Conservation (phyloP, 2,888 invertebrate genomes). For the Nemapogon koenigi region DNA sequence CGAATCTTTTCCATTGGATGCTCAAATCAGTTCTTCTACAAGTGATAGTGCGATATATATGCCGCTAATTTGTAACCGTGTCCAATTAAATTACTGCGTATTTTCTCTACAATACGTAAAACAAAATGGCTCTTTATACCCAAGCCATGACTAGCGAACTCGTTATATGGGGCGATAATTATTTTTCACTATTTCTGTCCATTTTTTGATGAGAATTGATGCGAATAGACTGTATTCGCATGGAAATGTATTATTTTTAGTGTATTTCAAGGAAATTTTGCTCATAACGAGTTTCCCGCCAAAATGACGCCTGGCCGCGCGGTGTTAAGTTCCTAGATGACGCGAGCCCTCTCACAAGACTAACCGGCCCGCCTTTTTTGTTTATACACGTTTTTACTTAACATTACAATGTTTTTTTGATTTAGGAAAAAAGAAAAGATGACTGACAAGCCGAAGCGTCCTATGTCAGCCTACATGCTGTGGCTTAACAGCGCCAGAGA, state of each 20-base stretch:
- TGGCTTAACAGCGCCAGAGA: slow-evolving; percentile 93
- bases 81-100: slow-evolving; percentile 56
- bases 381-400: too few species aligned
- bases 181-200: slow-evolving; percentile 20
- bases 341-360: too few species aligned
- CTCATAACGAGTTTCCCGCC: slow-evolving; percentile 55
- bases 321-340: slow-evolving; percentile 19
- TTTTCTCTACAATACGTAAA: slow-evolving; percentile 60
- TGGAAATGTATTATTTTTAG: slow-evolving; percentile 14
- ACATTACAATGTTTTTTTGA: too few species aligned
- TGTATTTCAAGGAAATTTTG: slow-evolving; percentile 16
- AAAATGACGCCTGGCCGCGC: slow-evolving; percentile 51
- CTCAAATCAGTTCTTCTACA: slow-evolving; percentile 55
- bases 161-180: slow-evolving; percentile 54
- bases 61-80: slow-evolving; percentile 52
- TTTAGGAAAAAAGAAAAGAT: slow-evolving; percentile 67
- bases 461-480: slow-evolving; percentile 91
- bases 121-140: slow-evolving; percentile 65
- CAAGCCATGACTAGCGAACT: slow-evolving; percentile 62
- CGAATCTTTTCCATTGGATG: slow-evolving; percentile 52
- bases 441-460: slow-evolving; percentile 92
- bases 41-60: slow-evolving; percentile 45
- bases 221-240: slow-evolving; percentile 14
- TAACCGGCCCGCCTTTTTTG: too few species aligned
- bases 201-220: slow-evolving; percentile 10